These are phyloP conservation scores for Bombus ignitus DNA, from an alignment of 1,140 invertebrate genomes.

Conservation along the genomic window DNA sequence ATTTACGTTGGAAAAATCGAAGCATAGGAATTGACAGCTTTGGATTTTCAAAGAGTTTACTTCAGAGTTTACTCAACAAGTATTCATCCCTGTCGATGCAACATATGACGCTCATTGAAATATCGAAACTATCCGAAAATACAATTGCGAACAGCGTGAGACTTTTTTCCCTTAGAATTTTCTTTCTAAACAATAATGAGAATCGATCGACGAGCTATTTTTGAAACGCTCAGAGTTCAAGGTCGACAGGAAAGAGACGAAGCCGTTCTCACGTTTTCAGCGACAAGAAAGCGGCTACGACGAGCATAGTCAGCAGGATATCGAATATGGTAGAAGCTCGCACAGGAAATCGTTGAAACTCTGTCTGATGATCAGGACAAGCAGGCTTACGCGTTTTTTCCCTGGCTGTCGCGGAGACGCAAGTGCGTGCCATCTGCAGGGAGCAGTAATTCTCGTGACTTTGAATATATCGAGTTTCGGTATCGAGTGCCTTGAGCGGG, in stretches of 20 bases:
- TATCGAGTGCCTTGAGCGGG: slow-evolving; percentile 71
- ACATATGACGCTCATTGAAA: no score
- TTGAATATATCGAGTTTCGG: slow-evolving; percentile 81
- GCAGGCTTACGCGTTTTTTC: slow-evolving; percentile 69
- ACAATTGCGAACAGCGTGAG: no score
- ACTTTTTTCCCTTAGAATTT: no score
- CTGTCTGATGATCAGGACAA: slow-evolving; percentile 77
- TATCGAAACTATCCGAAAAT: no score
- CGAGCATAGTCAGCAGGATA: slow-evolving; percentile 13
- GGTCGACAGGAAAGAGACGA: no score
- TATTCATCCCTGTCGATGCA: no score
- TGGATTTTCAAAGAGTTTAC: no score
- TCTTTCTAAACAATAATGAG: no score
- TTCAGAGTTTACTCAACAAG: no score
- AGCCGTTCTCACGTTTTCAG: neutral
- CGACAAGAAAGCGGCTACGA: neutral
- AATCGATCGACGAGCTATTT: neutral
- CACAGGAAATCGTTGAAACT: slow-evolving; percentile 72
- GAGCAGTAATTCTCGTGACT: slow-evolving; percentile 75
- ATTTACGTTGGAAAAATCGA: no score
- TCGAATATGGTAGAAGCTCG: slow-evolving; percentile 21
- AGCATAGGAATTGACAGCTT: no score
- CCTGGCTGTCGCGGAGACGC: slow-evolving; percentile 32
- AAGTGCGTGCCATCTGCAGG: slow-evolving; percentile 70
- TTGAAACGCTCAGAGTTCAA: no score